These are phyloP conservation scores for Napeogenes inachia DNA, from an alignment of 2,888 invertebrate genomes.

Conservation along the genomic window DNA sequence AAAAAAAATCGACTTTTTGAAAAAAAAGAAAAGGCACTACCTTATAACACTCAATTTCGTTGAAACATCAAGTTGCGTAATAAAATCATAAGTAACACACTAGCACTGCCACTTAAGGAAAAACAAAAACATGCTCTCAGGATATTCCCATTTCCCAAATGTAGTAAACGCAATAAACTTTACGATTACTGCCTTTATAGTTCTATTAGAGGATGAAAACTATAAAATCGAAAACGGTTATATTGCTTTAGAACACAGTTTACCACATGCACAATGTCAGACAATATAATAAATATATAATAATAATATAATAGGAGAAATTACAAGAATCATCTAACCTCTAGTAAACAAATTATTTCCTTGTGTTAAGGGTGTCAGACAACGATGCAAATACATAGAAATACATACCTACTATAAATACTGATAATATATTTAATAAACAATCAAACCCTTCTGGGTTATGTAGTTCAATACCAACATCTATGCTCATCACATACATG, in stretches of 20 bases:
- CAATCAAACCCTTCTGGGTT: too few relatives aligned
- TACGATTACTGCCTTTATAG: conserved; percentile 52
- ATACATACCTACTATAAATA: too few relatives aligned
- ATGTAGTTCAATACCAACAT: too few relatives aligned
- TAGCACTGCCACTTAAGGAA: conserved; percentile 28
- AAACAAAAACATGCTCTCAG: conserved; percentile 39
- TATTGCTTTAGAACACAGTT: conserved; percentile 19
- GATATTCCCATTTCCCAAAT: conserved; percentile 51
- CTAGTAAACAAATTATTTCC: too few relatives aligned
- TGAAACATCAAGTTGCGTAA: not conserved
- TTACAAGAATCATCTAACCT: too few relatives aligned
- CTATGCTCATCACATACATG: too few relatives aligned
- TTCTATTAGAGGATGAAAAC: conserved; percentile 52
- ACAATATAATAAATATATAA: conserved; percentile 7
- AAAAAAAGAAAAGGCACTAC: too few relatives aligned
- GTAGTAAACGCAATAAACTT: conserved; percentile 51
- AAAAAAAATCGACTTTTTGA: too few relatives aligned
- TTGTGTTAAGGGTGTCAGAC: too few relatives aligned
- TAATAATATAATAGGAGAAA: too few relatives aligned
- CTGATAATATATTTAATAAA: too few relatives aligned
- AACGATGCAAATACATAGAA: too few relatives aligned
- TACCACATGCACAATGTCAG: conserved; percentile 23
- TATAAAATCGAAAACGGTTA: conserved; percentile 53
- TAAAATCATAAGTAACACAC: conserved; percentile 8
- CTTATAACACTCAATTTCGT: not conserved